Base-by-base conservation (phyloP, 2,888 invertebrate species). In the Amblyteles armatorius region DNA sequence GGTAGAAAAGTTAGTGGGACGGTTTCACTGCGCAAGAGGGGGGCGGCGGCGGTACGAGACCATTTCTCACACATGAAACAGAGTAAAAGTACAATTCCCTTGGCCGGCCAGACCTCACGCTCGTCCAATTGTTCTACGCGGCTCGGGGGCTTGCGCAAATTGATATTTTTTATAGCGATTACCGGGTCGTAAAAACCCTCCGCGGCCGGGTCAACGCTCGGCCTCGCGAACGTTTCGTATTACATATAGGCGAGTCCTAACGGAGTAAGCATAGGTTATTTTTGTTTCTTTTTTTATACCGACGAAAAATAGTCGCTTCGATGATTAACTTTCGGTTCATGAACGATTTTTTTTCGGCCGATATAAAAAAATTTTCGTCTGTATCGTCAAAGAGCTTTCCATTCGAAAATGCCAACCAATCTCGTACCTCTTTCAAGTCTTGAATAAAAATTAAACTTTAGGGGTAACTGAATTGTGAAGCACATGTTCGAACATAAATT, bases 101-200 rank as follows among this genome's bases (percentile, higher is more conserved):
- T 63, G 79, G 60, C 52, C 40, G 60, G 52, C 19, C 40, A 22
- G 55, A 57, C 26, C 48, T n/a, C 52, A 65, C 63, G 60, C n/a
- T 82, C 80, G 68, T 69, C 60, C 72, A 69, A 82, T 78, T 73
- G 73, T 67, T 67, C 52, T 55, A 50, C 79, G 79, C 52, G 57
- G 26, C 57, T 57, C 52, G 50, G 44, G 13, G 81, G 72, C 74
- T 86, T 76, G 79, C 74, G 68, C 68, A 83, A 83, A 83, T 83
- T 83, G 79, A 83, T 83, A 83, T 79, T 83, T 83, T 79, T 83
- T 79, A 68, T 63, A 60, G 79, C 78, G 52, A 79, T 74, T 79
- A 76, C 71, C 57, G 48, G 52, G 52, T 69, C 74, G 74, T 69
- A 74, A 83, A 79, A 83, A 74, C 40, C 65, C 40, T 26, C 22